Base-by-base conservation (phyloP, 2,797 vertebrate genomes). In the Peromyscus eremicus region DNA sequence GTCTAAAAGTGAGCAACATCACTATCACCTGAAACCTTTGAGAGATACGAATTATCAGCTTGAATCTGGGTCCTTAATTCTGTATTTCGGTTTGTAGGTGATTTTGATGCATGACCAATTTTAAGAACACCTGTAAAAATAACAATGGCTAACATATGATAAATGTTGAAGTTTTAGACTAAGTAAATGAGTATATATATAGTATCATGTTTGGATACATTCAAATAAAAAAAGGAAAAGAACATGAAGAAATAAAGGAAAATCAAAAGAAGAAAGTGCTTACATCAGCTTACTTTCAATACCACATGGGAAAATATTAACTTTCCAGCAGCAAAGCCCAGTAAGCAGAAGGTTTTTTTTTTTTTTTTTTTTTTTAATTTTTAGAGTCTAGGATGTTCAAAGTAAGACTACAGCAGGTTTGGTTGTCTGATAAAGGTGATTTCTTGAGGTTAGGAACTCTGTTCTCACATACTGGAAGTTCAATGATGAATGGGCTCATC, bases 241-340 rank as follows among this genome's bases (percentile, higher is more conserved):
- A 89, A 62, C n/a, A 32, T 43, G 32, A 83, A 49, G 13, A 90
- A 68, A 81, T 23, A n/a, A 89, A 83, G 52, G 43, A 27, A 94
- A 89, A 70, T 17, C 21, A 95, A 94, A 80, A 37, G 52, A 68
- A 79, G 55, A 90, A 75, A 94, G 76, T 49, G 11, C 3, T 62
- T 46, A 89, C 0, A 92, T 19, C 5, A n/a, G 92, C 11, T 94
- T 84, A 32, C 43, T 80, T 89, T 7, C 40, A 68, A 43, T 57
- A 85, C 1, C 37, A 52, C 37, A 86, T 5, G 5, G 23, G 73
- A 68, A 13, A 37, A 85, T 23, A 52, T 16, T 43, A 75, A 60
- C 25, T 75, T 55, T 80, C 16, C 14, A 21, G 52, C 5, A 32
- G 19, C 82, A 83, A 89, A 68, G 43, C 1, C 2, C 2, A 57